These are phyloP conservation scores for Rhizoglyphus robini DNA, from an alignment of 1,140 invertebrate genomes.

Conservation along the genomic window DNA sequence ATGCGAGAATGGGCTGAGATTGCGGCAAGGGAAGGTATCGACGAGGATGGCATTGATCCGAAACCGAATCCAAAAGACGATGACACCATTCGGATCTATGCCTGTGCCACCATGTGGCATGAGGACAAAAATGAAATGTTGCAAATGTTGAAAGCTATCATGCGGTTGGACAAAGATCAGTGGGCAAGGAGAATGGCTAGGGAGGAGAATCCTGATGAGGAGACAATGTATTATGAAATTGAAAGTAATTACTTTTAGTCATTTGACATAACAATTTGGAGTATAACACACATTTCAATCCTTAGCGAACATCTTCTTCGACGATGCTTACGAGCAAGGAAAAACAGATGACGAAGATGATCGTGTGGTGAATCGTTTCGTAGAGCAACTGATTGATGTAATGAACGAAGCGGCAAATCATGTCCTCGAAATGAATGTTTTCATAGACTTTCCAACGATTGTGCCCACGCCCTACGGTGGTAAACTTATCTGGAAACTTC, in stretches of 20 bases:
- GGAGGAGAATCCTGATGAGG: conserved; percentile 40
- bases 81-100: conserved; percentile 43
- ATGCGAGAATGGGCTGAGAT: background rate
- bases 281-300: no score
- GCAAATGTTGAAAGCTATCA: no score
- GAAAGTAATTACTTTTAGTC: no score
- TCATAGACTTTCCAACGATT: conserved; percentile 74
- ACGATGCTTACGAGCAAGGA: conserved; percentile 92
- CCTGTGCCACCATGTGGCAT: conserved; percentile 98
- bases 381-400: no score
- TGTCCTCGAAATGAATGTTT: conserved; percentile 63
- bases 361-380: conserved; percentile 86
- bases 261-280: no score
- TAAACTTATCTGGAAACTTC: conserved; percentile 78
- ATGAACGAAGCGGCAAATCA: conserved; percentile 74
- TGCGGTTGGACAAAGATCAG: conserved; percentile 80
- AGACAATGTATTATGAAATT: conserved; percentile 47
- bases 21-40: background rate
- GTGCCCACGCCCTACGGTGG: conserved; percentile 90
- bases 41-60: conserved; percentile 2
- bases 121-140: no score
- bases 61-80: conserved; percentile 26
- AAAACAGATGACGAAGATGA: conserved; percentile 80
- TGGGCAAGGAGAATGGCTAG: conserved; percentile 59
- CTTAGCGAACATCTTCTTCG: conserved; percentile 97